phyloP scores from a whole-genome alignment of 2,113 vertebrate genomes.

The Lophura nycthemera region DNA sequence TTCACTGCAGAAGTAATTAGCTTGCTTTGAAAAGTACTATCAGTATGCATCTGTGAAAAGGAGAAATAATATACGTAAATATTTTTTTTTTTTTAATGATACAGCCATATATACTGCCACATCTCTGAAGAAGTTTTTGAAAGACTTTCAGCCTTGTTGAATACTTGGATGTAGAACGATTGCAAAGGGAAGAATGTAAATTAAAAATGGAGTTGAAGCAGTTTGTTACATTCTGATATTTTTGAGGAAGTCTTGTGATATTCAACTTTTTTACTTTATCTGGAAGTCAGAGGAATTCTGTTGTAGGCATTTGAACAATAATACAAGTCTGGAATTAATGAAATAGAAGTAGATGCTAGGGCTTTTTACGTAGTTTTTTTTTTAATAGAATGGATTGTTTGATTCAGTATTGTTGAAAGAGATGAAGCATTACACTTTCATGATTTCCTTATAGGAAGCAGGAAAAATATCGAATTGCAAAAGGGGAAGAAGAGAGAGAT shows the following conservation, averaged over 20 bases:
- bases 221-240: background rate
- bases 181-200: background rate
- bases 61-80: background rate
- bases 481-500: constrained; percentile 89
- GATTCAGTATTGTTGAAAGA: background rate
- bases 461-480: constrained; percentile 84
- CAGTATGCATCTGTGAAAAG: background rate
- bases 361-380: background rate
- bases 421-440: background rate
- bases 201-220: background rate
- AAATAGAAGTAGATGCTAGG: background rate
- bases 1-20: background rate
- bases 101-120: background rate
- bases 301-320: background rate
- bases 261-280: background rate
- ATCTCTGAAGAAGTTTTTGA: background rate
- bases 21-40: background rate
- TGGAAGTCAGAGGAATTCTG: background rate
- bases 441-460: constrained; percentile 79
- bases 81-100: background rate
- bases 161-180: background rate
- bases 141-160: background rate
- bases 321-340: background rate
- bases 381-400: background rate
- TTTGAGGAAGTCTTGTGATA: background rate